Percentiles rank a stretch among this genome's conserved stretches.
phyloP scores from a whole-genome alignment of 1,140 invertebrate genomes.

The Drosophila teissieri region DNA sequence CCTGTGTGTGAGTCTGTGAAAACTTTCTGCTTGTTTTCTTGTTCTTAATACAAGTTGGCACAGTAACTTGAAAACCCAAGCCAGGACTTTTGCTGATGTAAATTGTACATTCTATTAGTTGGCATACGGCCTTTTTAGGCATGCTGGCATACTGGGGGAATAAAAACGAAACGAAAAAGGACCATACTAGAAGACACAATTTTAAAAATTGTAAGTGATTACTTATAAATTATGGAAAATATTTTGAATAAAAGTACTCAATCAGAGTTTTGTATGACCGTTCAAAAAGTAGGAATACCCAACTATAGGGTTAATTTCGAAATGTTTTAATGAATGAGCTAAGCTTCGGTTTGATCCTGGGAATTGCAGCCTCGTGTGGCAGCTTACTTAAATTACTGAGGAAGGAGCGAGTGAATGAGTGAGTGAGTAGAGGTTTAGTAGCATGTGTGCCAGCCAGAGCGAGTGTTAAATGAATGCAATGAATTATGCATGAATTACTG shows the following conservation, averaged over 20 bases:
- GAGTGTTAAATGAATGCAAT: constrained; percentile 81
- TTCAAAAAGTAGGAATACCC: constrained; percentile 4
- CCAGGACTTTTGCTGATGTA: constrained; percentile 7
- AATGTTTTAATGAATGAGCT: constrained; percentile 72
- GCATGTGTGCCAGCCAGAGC: constrained; percentile 28
- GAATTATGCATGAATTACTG: constrained; percentile 81
- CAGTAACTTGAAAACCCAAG: constrained; percentile 58
- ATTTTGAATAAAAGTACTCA: too few relatives aligned
- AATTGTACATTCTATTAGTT: constrained; percentile 1
- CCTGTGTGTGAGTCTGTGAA: constrained; percentile 18
- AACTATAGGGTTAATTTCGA: constrained; percentile 13
- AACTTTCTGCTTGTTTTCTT: constrained; percentile 48
- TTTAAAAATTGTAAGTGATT: neutral
- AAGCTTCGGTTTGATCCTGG: constrained; percentile 32
- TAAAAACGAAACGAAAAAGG: neutral
- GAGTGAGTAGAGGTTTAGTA: constrained; percentile 25
- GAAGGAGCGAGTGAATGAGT: constrained; percentile 17
- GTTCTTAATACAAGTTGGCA: constrained; percentile 62
- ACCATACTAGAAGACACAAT: neutral
- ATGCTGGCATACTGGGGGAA: neutral
- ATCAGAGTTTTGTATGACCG: too few relatives aligned
- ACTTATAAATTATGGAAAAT: too few relatives aligned
- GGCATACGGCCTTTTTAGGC: neutral
- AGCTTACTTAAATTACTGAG: constrained; percentile 54
- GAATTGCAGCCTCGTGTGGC: constrained; percentile 55